Percentiles rank a stretch among this genome's conserved stretches.
phyloP scores from a whole-genome alignment of 2,113 vertebrate genomes.

The Sialia sialis region DNA sequence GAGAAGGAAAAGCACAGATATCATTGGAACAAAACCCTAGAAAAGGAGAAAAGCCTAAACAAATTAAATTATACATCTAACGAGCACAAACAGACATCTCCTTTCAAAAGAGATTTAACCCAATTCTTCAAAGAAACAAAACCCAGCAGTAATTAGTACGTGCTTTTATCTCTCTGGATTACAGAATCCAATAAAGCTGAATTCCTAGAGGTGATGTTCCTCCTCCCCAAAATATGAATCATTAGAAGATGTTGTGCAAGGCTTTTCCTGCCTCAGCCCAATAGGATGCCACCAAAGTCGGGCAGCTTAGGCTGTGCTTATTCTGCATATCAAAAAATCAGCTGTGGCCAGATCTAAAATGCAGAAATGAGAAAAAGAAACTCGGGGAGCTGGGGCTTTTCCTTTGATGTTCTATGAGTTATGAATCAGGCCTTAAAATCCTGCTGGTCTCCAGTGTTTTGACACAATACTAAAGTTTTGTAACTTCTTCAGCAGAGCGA shows the following conservation, averaged over 20 bases:
- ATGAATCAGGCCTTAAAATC: neutral
- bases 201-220: conserved; percentile 58
- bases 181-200: conserved; percentile 18
- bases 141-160: conserved; percentile 51
- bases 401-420: neutral
- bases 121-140: conserved; percentile 65
- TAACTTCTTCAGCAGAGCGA: neutral
- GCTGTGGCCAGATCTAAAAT: neutral
- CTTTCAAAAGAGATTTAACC: conserved; percentile 55
- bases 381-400: neutral
- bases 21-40: neutral
- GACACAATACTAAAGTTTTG: neutral
- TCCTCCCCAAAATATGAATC: conserved; percentile 1
- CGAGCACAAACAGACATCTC: conserved; percentile 2
- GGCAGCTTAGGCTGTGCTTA: neutral
- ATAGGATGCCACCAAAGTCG: neutral
- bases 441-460: neutral
- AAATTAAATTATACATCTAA: conserved; percentile 68
- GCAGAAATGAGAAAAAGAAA: neutral
- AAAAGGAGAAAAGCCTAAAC: conserved; percentile 18
- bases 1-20: neutral
- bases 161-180: conserved; percentile 58
- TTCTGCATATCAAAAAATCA: neutral
- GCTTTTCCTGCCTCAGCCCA: neutral
- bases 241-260: neutral